Percentiles rank a stretch among this genome's conserved stretches.
Evolutionary conservation across 1,140 invertebrate genomes (phyloP).

Genomic region (Yoshiicerus persimilis): DNA sequence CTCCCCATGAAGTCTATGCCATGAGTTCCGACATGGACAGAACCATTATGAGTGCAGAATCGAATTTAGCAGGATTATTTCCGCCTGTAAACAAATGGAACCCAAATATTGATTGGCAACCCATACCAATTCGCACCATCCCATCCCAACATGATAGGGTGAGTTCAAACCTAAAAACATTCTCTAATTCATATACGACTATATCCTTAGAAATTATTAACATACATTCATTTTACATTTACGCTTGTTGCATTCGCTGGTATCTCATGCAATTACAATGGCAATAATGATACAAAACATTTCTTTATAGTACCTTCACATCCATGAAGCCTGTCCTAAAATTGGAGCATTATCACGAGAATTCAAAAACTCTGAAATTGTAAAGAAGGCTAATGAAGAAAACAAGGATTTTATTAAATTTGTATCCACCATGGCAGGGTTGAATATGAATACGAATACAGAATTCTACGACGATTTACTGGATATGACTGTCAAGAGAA

Average conservation of each 20-base stretch:
- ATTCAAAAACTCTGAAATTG: slow-evolving; percentile 61
- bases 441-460: not conserved
- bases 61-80: slow-evolving; percentile 75
- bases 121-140: slow-evolving; percentile 81
- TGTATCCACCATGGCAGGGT: slow-evolving; percentile 63
- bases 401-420: slow-evolving; percentile 67
- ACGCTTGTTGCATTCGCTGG: not conserved
- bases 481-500: not conserved
- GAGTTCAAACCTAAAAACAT: slow-evolving; percentile 41
- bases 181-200: not conserved
- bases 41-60: slow-evolving; percentile 84
- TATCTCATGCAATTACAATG: not conserved
- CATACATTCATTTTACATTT: not conserved
- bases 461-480: not conserved
- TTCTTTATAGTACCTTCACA: slow-evolving; percentile 11
- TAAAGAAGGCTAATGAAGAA: slow-evolving; percentile 61
- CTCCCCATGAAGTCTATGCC: slow-evolving; percentile 65
- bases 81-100: slow-evolving; percentile 75
- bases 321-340: slow-evolving; percentile 59
- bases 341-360: slow-evolving; percentile 63
- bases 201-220: not conserved
- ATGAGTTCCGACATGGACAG: slow-evolving; percentile 82
- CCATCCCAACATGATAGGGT: slow-evolving; percentile 68
- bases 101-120: slow-evolving; percentile 74
- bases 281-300: not conserved